phyloP scores from a whole-genome alignment of 2,113 vertebrate genomes.

The Petromus typicus region DNA sequence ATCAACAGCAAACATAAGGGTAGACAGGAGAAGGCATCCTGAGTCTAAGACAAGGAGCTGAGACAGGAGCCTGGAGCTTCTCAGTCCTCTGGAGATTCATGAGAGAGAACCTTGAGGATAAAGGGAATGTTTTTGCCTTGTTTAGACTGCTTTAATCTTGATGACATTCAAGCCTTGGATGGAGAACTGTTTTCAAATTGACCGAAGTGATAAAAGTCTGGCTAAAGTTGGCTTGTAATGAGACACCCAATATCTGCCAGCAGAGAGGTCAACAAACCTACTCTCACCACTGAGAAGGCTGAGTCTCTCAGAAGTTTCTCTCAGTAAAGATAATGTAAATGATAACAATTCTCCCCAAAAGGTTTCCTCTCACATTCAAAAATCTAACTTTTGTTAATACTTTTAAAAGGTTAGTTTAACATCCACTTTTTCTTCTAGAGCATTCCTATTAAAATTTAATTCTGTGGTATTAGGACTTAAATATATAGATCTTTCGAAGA shows the following conservation, averaged over 20 bases:
- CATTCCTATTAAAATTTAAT: not conserved
- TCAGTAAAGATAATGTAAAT: conserved; percentile 21
- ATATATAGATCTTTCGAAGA: not conserved
- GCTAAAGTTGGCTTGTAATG: not conserved
- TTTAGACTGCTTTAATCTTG: not conserved
- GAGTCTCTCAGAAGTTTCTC: conserved; percentile 33
- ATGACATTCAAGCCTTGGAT: not conserved
- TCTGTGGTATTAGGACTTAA: not conserved
- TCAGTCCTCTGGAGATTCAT: not conserved
- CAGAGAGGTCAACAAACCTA: conserved; percentile 16
- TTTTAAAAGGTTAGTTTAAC: not conserved
- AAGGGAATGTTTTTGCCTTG: not conserved
- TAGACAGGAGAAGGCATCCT: too few species aligned
- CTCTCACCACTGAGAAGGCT: conserved; percentile 30
- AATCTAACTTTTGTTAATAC: not conserved
- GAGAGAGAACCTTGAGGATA: not conserved
- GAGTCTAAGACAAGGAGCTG: not conserved
- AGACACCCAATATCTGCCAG: not conserved
- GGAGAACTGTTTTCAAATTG: conserved; percentile 29
- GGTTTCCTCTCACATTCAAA: conserved; percentile 18
- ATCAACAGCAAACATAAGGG: not conserved
- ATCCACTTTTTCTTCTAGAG: not conserved
- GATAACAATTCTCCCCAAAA: conserved; percentile 4
- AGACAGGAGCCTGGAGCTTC: not conserved
- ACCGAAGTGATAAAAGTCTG: conserved; percentile 40